Evolutionary conservation across 2,888 invertebrate species (phyloP).

Genomic region (Hirtodrosophila alboralis): DNA sequence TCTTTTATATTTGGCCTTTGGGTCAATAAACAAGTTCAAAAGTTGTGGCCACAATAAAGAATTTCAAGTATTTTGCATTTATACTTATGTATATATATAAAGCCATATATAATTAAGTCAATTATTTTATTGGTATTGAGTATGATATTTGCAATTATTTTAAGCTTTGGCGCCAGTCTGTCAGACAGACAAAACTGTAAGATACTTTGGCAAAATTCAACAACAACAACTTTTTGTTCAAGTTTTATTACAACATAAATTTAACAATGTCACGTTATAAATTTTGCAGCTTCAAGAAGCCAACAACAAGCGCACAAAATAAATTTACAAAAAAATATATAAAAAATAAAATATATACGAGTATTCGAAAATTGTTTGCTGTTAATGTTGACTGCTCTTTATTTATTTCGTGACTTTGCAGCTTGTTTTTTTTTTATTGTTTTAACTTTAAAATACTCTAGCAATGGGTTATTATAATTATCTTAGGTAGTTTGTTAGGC

Average conservation of each 20-base stretch:
- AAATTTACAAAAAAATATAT: conserved; percentile 17
- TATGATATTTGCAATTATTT: conserved; percentile 65
- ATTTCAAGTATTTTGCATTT: conserved; percentile 21
- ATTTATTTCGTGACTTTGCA: conserved; percentile 72
- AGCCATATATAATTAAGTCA: conserved; percentile 49
- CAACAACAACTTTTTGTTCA: conserved; percentile 24
- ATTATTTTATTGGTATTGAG: conserved; percentile 42
- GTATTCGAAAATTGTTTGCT: conserved; percentile 42
- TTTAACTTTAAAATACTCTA: conserved; percentile 49
- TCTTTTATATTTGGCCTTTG: conserved; percentile 5
- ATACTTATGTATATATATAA: conserved; percentile 11
- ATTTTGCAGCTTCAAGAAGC: conserved; percentile 53
- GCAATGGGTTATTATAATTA: not conserved
- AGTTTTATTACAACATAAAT: conserved; percentile 74
- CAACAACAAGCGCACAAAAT: conserved; percentile 25
- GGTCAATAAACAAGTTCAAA: conserved; percentile 34
- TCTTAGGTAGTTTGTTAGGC: not conserved
- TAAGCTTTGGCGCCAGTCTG: conserved; percentile 63
- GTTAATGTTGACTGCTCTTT: conserved; percentile 68
- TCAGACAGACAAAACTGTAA: conserved; percentile 5
- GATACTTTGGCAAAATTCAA: conserved; percentile 6
- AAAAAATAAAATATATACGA: too few species aligned
- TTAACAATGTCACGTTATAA: conserved; percentile 78
- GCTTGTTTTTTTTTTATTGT: too few species aligned
- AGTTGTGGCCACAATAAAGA: conserved; percentile 12